Evolutionary conservation across 2,797 vertebrate species (phyloP).

Genomic region (Neosilurus mollespiculum): DNA sequence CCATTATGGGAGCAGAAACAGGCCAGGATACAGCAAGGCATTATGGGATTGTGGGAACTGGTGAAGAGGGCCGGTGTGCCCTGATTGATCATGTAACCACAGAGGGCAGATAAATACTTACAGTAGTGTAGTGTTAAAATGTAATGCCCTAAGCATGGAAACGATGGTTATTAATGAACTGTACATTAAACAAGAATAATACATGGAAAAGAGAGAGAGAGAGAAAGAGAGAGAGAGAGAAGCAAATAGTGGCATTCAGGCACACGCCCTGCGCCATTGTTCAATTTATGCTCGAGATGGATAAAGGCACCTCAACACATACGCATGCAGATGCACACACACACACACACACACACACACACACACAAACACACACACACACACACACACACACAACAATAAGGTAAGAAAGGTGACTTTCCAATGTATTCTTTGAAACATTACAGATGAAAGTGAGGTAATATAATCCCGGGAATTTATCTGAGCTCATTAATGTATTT

Average conservation of each 20-base stretch:
- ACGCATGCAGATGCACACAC: not conserved
- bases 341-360: constrained; percentile 12
- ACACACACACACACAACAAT: not conserved
- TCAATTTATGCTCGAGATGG: not conserved
- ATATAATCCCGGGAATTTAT: constrained; percentile 22
- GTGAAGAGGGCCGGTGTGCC: not conserved
- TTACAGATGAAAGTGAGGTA: constrained; percentile 26
- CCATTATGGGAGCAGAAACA: not conserved
- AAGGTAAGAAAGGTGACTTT: constrained; percentile 13
- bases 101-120: constrained; percentile 23
- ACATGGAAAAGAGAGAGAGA: not conserved
- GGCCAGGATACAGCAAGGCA: not conserved
- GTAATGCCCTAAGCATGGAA: constrained; percentile 12
- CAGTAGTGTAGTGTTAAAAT: not conserved
- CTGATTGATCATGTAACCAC: not conserved
- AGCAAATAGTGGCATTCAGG: constrained; percentile 11
- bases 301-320: not conserved
- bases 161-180: constrained; percentile 20
- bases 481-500: constrained; percentile 21
- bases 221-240: not conserved
- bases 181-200: not conserved
- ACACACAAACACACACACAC: not conserved
- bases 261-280: constrained; percentile 24
- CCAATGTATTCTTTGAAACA: not conserved
- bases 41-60: not conserved